Base-by-base conservation (phyloP, 2,888 invertebrate species). In the Toxonevra muliebris region DNA sequence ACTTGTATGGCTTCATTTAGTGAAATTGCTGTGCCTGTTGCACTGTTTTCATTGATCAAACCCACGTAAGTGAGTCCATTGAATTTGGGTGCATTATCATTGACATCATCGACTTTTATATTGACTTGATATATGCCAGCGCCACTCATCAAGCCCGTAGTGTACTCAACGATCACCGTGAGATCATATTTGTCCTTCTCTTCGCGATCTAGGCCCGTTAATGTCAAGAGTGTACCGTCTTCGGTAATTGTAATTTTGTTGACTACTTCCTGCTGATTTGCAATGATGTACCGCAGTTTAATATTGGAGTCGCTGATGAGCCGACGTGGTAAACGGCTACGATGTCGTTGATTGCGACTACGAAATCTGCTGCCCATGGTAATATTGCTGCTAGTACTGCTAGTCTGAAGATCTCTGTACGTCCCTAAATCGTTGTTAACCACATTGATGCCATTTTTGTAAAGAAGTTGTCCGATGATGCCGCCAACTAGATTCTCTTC, bases 31-130 rank as follows among this genome's bases (percentile, higher is more conserved):
- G 91, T 90, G 9, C 91, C 91, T 50, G 87, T 86, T 11, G 86
- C 86, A 42, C 93, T 90, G 82, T 96, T 95, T 86, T 97, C 96
- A 54, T 87, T 85, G 15, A 97, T 91, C 69, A 88, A 87, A 1
- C 94, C 94, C 76, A 93, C 92, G 80, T 95, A 96, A 1, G 87
- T 82, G 1, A 88, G 80, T 12, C 88, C 85, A 73, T 91, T 90
- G 81, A 97, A 96, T 67, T 89, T 84, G 0, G 97, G 96, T 4
- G 94, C 88, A 78, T 95, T 95, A 78, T 95, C 95, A 78, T 96
- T 95, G 70, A 93, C 93, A 79, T 96, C 95, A 69, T 93, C 92
- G 0, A 95, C 93, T 65, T 90, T 87, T 42, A 95, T 88, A 12
- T 90, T 91, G 1, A 93, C 91, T 87, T 93, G 93, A 79, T 93